These are phyloP conservation scores for Nemotelus nigrinus DNA, from an alignment of 2,888 invertebrate genomes.

Conservation along the genomic window DNA sequence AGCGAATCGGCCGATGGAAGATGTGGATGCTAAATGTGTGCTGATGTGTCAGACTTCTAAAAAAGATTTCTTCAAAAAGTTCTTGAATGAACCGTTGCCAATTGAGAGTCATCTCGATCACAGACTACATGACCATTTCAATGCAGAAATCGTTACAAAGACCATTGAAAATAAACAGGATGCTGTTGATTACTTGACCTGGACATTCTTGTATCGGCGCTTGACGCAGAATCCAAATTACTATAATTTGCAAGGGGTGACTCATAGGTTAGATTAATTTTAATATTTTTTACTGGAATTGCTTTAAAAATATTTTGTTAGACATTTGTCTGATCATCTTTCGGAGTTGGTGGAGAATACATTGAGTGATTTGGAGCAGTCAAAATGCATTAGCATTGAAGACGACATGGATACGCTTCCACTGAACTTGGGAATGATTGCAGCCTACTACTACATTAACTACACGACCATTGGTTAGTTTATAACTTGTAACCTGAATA, in stretches of 20 bases:
- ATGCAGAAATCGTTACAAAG: slow-evolving; percentile 99
- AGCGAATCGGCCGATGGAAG: slow-evolving; percentile 91
- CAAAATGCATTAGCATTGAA: slow-evolving; percentile 96
- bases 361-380: slow-evolving; percentile 91
- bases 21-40: slow-evolving; percentile 94
- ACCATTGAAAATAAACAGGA: slow-evolving; percentile 99
- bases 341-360: slow-evolving; percentile 98
- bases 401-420: slow-evolving; percentile 98
- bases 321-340: slow-evolving; percentile 97
- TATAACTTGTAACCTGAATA: background rate
- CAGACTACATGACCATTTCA: slow-evolving; percentile 98
- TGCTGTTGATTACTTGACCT: slow-evolving; percentile 98
- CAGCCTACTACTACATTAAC: slow-evolving; percentile 99
- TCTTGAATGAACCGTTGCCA: slow-evolving; percentile 95
- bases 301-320: slow-evolving; percentile 56
- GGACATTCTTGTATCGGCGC: slow-evolving; percentile 97
- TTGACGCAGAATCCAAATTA: slow-evolving; percentile 99
- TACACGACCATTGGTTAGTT: slow-evolving; percentile 93
- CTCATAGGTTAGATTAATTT: slow-evolving; percentile 71
- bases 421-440: slow-evolving; percentile 99
- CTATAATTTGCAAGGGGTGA: slow-evolving; percentile 96
- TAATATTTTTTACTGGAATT: background rate
- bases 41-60: slow-evolving; percentile 97
- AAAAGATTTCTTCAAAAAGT: slow-evolving; percentile 98
- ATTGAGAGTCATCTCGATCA: slow-evolving; percentile 99